These are phyloP conservation scores for Acrobasis consociella DNA, from an alignment of 2,888 invertebrate species.

Conservation along the genomic window DNA sequence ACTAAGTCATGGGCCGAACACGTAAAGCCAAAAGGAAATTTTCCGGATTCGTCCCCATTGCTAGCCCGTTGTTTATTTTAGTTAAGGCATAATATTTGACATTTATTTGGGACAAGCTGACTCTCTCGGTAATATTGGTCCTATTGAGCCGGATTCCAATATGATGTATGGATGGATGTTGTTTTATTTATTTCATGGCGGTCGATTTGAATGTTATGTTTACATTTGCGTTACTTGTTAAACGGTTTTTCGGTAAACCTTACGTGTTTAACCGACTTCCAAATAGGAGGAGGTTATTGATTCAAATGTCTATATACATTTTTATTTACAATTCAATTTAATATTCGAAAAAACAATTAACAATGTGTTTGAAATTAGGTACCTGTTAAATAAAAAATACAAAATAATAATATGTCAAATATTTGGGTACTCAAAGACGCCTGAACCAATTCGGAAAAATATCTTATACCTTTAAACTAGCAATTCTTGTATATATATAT, in stretches of 20 bases:
- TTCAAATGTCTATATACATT: too few relatives aligned
- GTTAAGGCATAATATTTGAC: conserved; percentile 61
- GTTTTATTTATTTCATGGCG: conserved; percentile 18
- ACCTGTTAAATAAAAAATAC: too few relatives aligned
- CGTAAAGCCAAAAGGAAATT: not conserved
- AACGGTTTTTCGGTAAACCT: not conserved
- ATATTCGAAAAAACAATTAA: too few relatives aligned
- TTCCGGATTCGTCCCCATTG: conserved; percentile 43
- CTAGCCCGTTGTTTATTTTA: conserved; percentile 57
- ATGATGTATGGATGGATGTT: conserved; percentile 27
- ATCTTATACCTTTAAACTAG: too few relatives aligned
- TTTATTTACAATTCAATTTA: too few relatives aligned
- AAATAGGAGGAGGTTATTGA: too few relatives aligned
- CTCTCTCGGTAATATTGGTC: conserved; percentile 34
- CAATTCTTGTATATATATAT: too few relatives aligned
- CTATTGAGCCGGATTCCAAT: conserved; percentile 11
- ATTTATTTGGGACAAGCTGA: conserved; percentile 50
- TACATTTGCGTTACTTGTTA: not conserved
- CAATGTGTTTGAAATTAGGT: too few relatives aligned
- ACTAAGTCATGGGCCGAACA: not conserved
- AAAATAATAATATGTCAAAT: too few relatives aligned
- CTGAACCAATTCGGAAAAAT: too few relatives aligned
- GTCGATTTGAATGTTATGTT: conserved; percentile 1
- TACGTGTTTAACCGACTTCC: too few relatives aligned
- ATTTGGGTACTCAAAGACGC: too few relatives aligned